Evolutionary conservation across 2,888 invertebrate species (phyloP).

Genomic region (Ornithoptera alexandrae): DNA sequence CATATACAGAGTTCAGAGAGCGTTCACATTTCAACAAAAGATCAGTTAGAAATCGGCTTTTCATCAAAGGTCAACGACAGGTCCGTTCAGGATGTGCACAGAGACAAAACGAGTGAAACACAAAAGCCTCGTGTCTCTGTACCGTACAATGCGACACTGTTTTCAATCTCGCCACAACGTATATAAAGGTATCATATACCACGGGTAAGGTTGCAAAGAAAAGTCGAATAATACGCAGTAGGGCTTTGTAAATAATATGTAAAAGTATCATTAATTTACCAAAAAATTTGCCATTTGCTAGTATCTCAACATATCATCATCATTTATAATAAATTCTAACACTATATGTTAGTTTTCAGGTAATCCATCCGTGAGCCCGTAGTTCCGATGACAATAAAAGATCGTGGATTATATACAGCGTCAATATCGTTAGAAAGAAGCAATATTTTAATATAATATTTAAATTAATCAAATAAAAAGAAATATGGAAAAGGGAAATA

Average conservation of each 20-base stretch:
- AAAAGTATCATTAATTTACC: no score
- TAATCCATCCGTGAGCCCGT: no score
- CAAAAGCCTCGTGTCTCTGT: conserved; percentile 54
- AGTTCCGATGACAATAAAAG: no score
- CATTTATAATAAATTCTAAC: no score
- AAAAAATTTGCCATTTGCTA: no score
- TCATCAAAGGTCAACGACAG: conserved; percentile 61
- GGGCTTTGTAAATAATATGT: conserved; percentile 5
- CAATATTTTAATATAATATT: no score
- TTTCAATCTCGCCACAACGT: conserved; percentile 36
- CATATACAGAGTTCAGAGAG: conserved; percentile 35
- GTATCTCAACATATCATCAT: no score
- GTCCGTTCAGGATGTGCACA: conserved; percentile 72
- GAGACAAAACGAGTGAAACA: conserved; percentile 64
- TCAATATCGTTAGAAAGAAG: no score
- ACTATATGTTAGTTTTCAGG: no score
- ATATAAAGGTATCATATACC: conserved; percentile 35
- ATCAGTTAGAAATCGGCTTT: conserved; percentile 55
- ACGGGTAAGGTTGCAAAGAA: conserved; percentile 29
- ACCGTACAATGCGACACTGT: conserved; percentile 44
- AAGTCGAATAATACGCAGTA: conserved; percentile 10
- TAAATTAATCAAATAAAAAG: no score
- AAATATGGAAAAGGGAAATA: no score
- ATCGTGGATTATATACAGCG: no score
- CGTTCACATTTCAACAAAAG: conserved; percentile 51